Evolutionary conservation across 2,113 vertebrate genomes (phyloP).

Genomic region (Lycaon pictus): DNA sequence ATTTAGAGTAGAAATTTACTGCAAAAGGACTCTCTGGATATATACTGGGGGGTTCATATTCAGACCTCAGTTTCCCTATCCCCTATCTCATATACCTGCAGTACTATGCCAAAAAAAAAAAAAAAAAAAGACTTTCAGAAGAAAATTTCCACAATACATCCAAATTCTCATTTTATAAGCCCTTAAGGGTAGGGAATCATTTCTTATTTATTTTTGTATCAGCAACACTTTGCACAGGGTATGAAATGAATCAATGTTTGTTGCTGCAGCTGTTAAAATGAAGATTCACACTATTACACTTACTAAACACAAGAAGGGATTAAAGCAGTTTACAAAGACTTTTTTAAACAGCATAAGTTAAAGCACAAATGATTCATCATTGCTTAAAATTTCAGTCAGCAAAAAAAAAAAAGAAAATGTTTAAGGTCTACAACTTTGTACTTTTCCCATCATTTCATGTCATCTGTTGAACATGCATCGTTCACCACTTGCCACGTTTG

Average conservation of each 20-base stretch:
- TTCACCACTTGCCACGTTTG: background rate
- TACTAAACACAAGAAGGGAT: background rate
- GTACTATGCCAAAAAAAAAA: background rate
- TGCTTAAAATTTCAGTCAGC: background rate
- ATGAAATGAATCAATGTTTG: background rate
- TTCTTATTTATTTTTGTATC: background rate
- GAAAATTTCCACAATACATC: background rate
- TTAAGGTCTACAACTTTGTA: background rate
- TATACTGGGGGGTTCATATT: background rate
- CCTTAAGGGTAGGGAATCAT: background rate
- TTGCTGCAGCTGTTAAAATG: background rate
- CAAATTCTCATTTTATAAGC: background rate
- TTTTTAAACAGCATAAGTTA: background rate
- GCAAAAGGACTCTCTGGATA: background rate
- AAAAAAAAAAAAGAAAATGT: background rate
- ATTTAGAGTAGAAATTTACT: background rate
- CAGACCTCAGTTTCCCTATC: background rate
- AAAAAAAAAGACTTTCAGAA: constrained; percentile 3
- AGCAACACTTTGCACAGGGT: background rate
- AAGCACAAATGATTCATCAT: background rate
- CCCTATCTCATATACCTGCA: background rate
- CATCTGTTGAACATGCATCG: background rate
- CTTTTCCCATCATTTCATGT: background rate
- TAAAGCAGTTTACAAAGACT: background rate
- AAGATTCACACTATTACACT: background rate